Evolutionary conservation across 2,797 vertebrate species (phyloP).

Genomic region (Ataeniobius toweri): DNA sequence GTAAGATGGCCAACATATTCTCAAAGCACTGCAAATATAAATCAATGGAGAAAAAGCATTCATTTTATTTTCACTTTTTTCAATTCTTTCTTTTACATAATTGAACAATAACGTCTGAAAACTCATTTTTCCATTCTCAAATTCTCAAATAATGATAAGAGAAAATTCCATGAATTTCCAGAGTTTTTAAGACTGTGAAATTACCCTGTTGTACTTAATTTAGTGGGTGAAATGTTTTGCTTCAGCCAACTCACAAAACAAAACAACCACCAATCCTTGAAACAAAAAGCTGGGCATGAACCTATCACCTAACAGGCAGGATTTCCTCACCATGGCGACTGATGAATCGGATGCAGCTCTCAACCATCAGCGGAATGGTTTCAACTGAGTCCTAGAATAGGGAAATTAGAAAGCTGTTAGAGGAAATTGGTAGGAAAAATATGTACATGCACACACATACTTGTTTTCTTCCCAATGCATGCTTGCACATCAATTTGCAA

Average conservation of each 20-base stretch:
- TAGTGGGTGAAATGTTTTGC: not conserved
- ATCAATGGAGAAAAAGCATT: too few species aligned
- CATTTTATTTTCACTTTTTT: too few species aligned
- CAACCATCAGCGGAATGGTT: slow-evolving; percentile 94
- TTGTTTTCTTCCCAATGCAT: slow-evolving; percentile 29
- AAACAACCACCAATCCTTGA: slow-evolving; percentile 39
- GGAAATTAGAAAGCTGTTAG: slow-evolving; percentile 22
- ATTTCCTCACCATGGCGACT: slow-evolving; percentile 90
- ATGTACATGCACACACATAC: not conserved
- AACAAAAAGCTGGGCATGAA: slow-evolving; percentile 26
- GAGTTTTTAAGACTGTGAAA: too few species aligned
- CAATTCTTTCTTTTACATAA: too few species aligned
- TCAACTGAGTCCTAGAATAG: slow-evolving; percentile 87
- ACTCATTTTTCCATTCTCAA: too few species aligned
- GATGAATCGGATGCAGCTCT: slow-evolving; percentile 98
- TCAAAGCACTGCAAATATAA: too few species aligned
- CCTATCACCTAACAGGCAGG: slow-evolving; percentile 44
- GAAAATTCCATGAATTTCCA: too few species aligned
- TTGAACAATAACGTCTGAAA: too few species aligned
- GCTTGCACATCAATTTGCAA: slow-evolving; percentile 46
- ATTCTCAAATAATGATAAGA: too few species aligned
- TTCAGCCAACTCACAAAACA: slow-evolving; percentile 2
- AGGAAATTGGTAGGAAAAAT: slow-evolving; percentile 2
- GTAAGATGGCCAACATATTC: too few species aligned
- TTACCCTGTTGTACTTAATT: too few species aligned